Conservation (phyloP, 2,113 vertebrate species). For the Ginglymostoma cirratum region DNA sequence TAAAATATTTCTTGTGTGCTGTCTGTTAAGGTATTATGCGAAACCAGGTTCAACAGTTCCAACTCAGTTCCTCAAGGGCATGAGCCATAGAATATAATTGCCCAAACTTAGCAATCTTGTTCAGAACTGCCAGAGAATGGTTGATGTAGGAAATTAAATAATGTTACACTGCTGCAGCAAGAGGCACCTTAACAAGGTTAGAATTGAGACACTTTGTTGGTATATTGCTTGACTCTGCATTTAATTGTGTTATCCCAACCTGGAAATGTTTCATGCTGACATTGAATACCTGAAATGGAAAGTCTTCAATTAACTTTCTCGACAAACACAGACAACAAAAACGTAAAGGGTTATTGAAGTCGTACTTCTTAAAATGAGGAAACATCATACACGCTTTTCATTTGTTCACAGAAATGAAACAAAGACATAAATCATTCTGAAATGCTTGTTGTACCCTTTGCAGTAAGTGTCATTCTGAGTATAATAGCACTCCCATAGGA, state of each 20-base stretch:
- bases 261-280: constrained; percentile 26
- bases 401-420: background rate
- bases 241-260: background rate
- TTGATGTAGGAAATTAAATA: background rate
- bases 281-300: background rate
- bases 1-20: background rate
- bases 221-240: background rate
- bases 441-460: background rate
- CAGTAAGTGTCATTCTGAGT: background rate
- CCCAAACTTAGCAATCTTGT: background rate
- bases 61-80: background rate
- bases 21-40: background rate
- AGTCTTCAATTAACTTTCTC: background rate
- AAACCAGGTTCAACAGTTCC: background rate
- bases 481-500: background rate
- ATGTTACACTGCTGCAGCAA: background rate
- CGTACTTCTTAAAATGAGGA: background rate
- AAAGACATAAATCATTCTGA: constrained; percentile 32
- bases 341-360: background rate
- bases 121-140: background rate
- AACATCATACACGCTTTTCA: constrained; percentile 6
- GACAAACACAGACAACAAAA: constrained; percentile 3
- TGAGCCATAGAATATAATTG: background rate
- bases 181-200: background rate
- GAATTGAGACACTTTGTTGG: background rate